A percentile compares a stretch with the other conserved stretches of the same genome.
phyloP scores from a whole-genome alignment of 2,797 vertebrate genomes.

The Tangara arthus region DNA sequence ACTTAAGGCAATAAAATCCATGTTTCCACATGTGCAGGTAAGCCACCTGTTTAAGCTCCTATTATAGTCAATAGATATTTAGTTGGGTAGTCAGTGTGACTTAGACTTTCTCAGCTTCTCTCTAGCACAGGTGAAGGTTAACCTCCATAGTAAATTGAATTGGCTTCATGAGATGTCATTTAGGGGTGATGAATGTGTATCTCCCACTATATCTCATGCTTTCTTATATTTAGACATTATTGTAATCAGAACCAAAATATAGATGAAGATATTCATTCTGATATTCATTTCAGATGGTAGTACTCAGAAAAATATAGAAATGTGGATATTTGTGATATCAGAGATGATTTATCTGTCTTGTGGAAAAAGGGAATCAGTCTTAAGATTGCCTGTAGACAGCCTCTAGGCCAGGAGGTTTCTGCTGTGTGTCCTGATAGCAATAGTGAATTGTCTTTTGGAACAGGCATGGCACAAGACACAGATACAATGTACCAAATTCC shows the following conservation, averaged over 20 bases:
- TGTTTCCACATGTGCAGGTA: background rate
- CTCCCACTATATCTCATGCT: background rate
- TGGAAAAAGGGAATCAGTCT: background rate
- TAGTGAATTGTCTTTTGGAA: background rate
- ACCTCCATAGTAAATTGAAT: background rate
- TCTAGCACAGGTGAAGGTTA: background rate
- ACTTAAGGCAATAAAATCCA: background rate
- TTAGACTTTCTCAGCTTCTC: background rate
- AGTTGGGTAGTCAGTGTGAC: background rate
- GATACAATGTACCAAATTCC: background rate
- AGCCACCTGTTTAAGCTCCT: background rate
- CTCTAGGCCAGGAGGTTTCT: background rate
- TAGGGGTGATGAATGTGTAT: background rate
- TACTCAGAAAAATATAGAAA: background rate
- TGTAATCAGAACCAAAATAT: background rate
- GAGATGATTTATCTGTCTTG: background rate
- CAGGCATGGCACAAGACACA: background rate
- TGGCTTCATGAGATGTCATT: background rate
- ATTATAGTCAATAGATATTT: background rate
- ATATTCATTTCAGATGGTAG: background rate
- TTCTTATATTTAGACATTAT: background rate
- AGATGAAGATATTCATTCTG: background rate
- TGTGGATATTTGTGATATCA: background rate
- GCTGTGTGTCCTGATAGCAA: background rate
- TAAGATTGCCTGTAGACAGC: background rate